These are phyloP conservation scores for Argyrosomus japonicus DNA, from an alignment of 2,113 vertebrate species.

Conservation along the genomic window DNA sequence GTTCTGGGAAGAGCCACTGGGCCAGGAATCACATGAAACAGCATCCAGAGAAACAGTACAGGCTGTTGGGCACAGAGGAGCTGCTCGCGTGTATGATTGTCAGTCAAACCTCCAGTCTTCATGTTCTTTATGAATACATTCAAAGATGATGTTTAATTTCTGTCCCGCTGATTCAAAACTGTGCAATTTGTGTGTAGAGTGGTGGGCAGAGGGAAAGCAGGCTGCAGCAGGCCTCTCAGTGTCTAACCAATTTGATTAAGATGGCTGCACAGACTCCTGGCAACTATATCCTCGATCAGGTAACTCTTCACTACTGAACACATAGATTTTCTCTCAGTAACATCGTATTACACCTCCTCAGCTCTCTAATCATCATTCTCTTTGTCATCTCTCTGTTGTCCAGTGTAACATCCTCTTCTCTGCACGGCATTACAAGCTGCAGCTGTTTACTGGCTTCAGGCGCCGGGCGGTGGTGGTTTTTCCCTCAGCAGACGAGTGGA, in stretches of 20 bases:
- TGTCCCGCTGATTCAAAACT: conserved; percentile 1
- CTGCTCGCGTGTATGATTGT: conserved; percentile 89
- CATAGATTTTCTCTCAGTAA: neutral
- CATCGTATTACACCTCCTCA: neutral
- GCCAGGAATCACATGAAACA: conserved; percentile 83
- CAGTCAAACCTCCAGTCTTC: conserved; percentile 54
- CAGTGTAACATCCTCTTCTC: conserved; percentile 92
- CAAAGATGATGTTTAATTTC: neutral
- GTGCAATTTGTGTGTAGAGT: conserved; percentile 44
- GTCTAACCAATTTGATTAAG: conserved; percentile 89
- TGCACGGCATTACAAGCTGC: conserved; percentile 88
- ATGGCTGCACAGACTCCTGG: conserved; percentile 86
- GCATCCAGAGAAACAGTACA: conserved; percentile 88
- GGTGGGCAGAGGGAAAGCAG: conserved; percentile 81
- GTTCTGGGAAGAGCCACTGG: conserved; percentile 92
- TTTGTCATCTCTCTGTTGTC: conserved; percentile 7
- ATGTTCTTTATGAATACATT: neutral
- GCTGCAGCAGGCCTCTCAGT: conserved; percentile 90
- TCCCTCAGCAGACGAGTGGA: conserved; percentile 88
- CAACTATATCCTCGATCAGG: conserved; percentile 95
- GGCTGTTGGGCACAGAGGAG: conserved; percentile 86
- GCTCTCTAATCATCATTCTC: neutral
- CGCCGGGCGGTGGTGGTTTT: conserved; percentile 87
- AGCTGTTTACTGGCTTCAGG: conserved; percentile 86
- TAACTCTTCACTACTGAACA: conserved; percentile 48